Conservation (phyloP, 1,140 invertebrate species). For the Aphelenchoides avenae region DNA sequence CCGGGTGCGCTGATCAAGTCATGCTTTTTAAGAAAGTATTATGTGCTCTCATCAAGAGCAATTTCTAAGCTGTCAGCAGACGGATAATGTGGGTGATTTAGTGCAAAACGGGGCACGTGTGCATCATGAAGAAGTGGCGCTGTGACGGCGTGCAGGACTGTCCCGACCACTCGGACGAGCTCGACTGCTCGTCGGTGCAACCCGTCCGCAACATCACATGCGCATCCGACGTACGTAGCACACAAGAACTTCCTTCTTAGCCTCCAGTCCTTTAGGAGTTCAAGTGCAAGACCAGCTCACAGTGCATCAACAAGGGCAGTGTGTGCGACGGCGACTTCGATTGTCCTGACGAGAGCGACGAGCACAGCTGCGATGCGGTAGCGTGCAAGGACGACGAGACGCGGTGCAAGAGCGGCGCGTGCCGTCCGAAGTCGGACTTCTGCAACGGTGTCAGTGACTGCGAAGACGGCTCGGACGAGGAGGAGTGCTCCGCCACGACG, state of each 20-base stretch:
- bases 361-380: conserved; percentile 6
- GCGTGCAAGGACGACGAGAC: conserved; percentile 35
- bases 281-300: conserved; percentile 42
- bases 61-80: no score
- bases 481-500: conserved; percentile 22
- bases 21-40: background rate
- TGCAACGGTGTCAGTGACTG: conserved; percentile 69
- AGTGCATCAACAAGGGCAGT: conserved; percentile 53
- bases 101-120: conserved; percentile 71
- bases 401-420: conserved; percentile 67
- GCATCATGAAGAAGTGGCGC: conserved; percentile 73
- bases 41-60: background rate
- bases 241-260: no score
- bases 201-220: no score
- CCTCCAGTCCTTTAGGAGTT: conserved; percentile 54
- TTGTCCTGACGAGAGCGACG: conserved; percentile 29
- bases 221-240: background rate
- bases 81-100: conserved; percentile 15
- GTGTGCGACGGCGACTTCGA: conserved; percentile 39
- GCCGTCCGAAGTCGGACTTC: conserved; percentile 67
- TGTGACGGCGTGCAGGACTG: conserved; percentile 71
- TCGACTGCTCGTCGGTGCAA: conserved; percentile 3
- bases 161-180: conserved; percentile 41
- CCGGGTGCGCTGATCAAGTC: conserved; percentile 10
- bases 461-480: conserved; percentile 77